Percentiles rank a stretch among this genome's conserved stretches.
These are phyloP conservation scores for Micrasema longulum DNA, from an alignment of 1,140 invertebrate genomes.

Conservation along the genomic window DNA sequence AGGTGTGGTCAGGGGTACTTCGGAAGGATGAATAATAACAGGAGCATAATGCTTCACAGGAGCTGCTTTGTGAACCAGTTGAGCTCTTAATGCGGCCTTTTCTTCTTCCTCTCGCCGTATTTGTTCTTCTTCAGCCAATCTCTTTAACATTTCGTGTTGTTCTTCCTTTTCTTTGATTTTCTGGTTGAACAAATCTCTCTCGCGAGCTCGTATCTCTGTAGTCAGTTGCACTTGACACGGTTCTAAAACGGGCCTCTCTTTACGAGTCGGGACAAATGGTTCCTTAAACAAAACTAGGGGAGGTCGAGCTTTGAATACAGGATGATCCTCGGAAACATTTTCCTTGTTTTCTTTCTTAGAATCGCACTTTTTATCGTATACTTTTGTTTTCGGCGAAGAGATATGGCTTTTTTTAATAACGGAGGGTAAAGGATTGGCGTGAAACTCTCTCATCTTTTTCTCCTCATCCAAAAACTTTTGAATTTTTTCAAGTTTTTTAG, in stretches of 20 bases:
- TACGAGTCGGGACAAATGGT: conserved; percentile 44
- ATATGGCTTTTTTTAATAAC: conserved; percentile 55
- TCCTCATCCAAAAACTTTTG: conserved; percentile 63
- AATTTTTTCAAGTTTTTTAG: conserved; percentile 68
- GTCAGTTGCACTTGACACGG: conserved; percentile 57
- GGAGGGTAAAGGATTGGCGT: conserved; percentile 66
- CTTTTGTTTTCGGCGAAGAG: conserved; percentile 41
- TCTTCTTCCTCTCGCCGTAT: conserved; percentile 56
- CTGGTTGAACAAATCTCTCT: conserved; percentile 61
- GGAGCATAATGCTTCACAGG: conserved; percentile 49
- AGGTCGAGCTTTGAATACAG: conserved; percentile 48
- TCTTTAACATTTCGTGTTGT: conserved; percentile 54
- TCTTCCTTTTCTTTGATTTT: conserved; percentile 59
- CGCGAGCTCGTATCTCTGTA: conserved; percentile 60
- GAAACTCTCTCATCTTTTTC: conserved; percentile 63
- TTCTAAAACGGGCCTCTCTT: conserved; percentile 37
- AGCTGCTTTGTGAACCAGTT: conserved; percentile 52
- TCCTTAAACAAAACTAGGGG: conserved; percentile 45
- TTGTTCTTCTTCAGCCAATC: conserved; percentile 54
- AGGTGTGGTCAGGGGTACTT: conserved; percentile 42
- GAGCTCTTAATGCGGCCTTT: conserved; percentile 54
- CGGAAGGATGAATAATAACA: conserved; percentile 43
- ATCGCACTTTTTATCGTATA: conserved; percentile 44
- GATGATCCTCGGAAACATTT: conserved; percentile 44
- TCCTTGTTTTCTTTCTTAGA: conserved; percentile 55